These are phyloP conservation scores for Pangasius larnaudii DNA, from an alignment of 2,797 vertebrate genomes.

Conservation along the genomic window DNA sequence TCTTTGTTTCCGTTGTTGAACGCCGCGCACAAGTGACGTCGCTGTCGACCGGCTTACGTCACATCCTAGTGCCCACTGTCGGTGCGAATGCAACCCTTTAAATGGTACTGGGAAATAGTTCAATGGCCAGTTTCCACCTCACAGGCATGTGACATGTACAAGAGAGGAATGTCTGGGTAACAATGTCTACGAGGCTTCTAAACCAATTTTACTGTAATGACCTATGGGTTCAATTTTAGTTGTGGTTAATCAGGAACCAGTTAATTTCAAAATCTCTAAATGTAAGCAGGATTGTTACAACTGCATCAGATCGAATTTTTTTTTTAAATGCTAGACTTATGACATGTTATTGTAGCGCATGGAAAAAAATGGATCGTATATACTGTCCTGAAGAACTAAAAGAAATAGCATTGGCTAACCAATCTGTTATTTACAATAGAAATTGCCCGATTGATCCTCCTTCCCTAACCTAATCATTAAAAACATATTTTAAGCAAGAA, in stretches of 20 bases:
- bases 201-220: not conserved
- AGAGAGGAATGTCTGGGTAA: not conserved
- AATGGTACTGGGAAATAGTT: no score
- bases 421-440: not conserved
- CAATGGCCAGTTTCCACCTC: not conserved
- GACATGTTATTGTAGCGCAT: not conserved
- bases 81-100: no score
- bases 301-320: not conserved
- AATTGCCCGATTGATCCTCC: not conserved
- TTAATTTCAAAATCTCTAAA: not conserved
- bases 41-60: no score
- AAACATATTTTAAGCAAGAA: not conserved
- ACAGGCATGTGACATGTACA: not conserved
- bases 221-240: not conserved
- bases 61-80: no score
- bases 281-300: not conserved
- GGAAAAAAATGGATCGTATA: not conserved
- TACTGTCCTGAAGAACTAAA: not conserved
- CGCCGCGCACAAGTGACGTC: no score
- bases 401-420: no score
- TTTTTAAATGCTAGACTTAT: not conserved
- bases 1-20: no score
- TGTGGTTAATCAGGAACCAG: not conserved
- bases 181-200: not conserved
- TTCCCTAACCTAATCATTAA: not conserved